Base-by-base conservation (phyloP, 2,797 vertebrate genomes). In the Pangasius djambal region DNA sequence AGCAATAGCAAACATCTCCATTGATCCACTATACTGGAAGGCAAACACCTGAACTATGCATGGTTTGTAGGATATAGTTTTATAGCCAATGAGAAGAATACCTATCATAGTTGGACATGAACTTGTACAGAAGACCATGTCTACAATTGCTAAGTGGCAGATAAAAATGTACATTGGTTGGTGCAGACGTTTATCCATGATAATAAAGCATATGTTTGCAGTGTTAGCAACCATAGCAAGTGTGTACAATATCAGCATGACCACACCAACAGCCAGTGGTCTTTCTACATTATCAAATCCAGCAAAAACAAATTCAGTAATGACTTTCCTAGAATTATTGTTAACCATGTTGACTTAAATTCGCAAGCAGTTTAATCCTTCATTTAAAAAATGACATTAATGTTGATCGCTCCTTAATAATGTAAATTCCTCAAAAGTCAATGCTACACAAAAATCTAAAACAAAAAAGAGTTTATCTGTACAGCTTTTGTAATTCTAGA, bases 131-230 rank as follows among this genome's bases (percentile, higher is more conserved):
- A 86, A 90, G 61, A 95, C 0, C 13, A 94, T 88, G 44, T 95
- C 93, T 40, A 92, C 89, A 48, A 93, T 12, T 31, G 93, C 92
- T 61, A 95, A 90, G 63, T 94, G 92, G 48, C 91, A 93, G 44
- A 94, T 90, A 34, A 94, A 89, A 69, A 94, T 1, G 69, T 93
- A 94, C 94, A 94, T 95, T 18, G 94, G 93, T 88, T 94, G 93
- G 81, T 94, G 94, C 37, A 95, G 82, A 86, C 75, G 89, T 70
- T 91, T 90, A 74, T 95, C 93, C 52, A 37, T 88, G 48, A 55
- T 6, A 67, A 96, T 92, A 37, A 94, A 86, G 0, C 92, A 2
- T 81, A 95, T 88, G 20, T 94, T 89, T 16, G 90, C 34, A 34
- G 90, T 65, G 34, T 94, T 95, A 88, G 88, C 92, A 25, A 84